Base-by-base conservation (phyloP, 2,888 invertebrate genomes). In the Acleris laterana region DNA sequence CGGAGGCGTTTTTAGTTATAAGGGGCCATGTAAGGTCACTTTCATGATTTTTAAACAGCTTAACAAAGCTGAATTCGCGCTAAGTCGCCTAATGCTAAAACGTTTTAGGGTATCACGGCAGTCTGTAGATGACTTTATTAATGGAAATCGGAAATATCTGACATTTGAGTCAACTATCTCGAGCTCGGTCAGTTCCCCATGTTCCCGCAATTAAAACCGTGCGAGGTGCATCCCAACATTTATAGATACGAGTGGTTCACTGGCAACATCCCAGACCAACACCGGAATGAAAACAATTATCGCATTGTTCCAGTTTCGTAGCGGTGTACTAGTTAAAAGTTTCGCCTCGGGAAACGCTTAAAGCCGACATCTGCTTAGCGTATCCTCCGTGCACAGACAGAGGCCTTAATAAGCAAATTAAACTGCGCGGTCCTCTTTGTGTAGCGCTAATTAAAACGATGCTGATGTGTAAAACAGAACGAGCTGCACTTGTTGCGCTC, bases 281-380 rank as follows among this genome's bases (percentile, higher is more conserved):
- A 48, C 61, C 66, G 62, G 66, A 66, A 66, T 66, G 51, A 62
- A 66, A 66, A 66, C 66, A 66, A 66, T 66, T 57, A 66, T 66
- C 66, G 57, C 66, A 66, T 66, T 66, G 66, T 66, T 57, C 66
- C 57, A 66, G 57, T 62, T 66, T 52, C 42, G 64, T 51, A 62
- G 57, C 62, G 66, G 51, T 62, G 66, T 57, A 62, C 61, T 66
- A 66, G 66, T 65, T 65, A 65, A 65, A 65, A 65, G 61, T 65
- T 56, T 56, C 49, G 51, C 57, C 32, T n/a, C 63, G 20, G 51
- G 57, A 32, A 63, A 59, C 55, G 65, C 50, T 60, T 55, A 28
- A 50, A 46, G 51, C 64, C 52, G 59, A 59, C 65, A 66, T 66
- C 57, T 62, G 66, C 57, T 66, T 62, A 57, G 57, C 57, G 57